A percentile compares a stretch with the other conserved stretches of the same genome.
Evolutionary conservation across 2,797 vertebrate genomes (phyloP).

Genomic region (Glossophaga mutica): DNA sequence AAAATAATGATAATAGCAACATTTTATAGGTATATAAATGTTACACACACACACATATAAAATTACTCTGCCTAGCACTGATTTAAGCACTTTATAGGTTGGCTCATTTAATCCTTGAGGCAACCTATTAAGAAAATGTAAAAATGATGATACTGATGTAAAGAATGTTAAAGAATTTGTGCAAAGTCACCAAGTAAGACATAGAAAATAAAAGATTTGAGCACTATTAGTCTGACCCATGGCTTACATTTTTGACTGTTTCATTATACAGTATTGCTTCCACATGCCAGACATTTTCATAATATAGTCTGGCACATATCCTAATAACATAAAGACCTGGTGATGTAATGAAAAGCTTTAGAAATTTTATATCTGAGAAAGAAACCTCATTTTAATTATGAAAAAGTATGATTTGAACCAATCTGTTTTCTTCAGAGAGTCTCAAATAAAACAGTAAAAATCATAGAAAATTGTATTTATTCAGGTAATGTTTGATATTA

Average conservation of each 20-base stretch:
- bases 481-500: background rate
- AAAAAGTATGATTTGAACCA: background rate
- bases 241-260: slow-evolving; percentile 12
- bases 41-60: too few relatives aligned
- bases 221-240: background rate
- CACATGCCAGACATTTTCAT: slow-evolving; percentile 25
- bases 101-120: background rate
- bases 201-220: background rate
- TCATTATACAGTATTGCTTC: background rate
- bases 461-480: background rate
- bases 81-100: background rate
- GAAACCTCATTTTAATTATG: slow-evolving; percentile 2
- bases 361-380: background rate
- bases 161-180: background rate
- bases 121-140: background rate
- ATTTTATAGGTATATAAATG: background rate
- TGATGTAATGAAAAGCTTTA: slow-evolving; percentile 5
- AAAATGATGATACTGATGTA: background rate
- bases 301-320: slow-evolving; percentile 32
- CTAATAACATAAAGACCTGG: slow-evolving; percentile 14
- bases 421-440: background rate
- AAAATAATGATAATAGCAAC: background rate
- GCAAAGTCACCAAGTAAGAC: background rate
- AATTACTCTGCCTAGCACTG: background rate
- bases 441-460: slow-evolving; percentile 9